Evolutionary conservation across 2,113 vertebrate species (phyloP).

Genomic region (Centrocercus urophasianus): DNA sequence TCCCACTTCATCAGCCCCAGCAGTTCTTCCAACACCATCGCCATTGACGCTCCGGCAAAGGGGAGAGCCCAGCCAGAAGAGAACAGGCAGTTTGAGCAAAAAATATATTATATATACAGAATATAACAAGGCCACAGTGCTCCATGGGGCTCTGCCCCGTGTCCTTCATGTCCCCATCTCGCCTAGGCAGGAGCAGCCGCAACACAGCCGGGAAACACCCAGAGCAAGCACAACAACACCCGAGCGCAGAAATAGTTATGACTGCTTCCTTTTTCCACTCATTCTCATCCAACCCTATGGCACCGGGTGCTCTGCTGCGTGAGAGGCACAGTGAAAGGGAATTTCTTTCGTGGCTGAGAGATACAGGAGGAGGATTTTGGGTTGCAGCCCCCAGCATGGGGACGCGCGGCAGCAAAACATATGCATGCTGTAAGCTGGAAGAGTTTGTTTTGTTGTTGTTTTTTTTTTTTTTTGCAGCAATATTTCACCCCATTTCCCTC

Average conservation of each 20-base stretch:
- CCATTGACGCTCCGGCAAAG: fast-evolving
- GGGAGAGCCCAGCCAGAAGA: not conserved
- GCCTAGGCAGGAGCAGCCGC: not conserved
- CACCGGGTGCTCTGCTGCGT: not conserved
- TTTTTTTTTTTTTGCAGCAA: not conserved
- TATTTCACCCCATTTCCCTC: not conserved
- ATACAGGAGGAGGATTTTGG: not conserved
- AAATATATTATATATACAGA: too few relatives aligned
- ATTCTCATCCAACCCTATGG: not conserved
- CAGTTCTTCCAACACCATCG: not conserved
- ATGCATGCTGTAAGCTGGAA: not conserved
- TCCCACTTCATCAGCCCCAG: not conserved
- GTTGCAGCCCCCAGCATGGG: not conserved
- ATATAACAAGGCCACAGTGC: not conserved
- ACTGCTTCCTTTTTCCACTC: not conserved
- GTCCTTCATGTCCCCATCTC: not conserved
- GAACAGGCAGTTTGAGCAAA: fast-evolving
- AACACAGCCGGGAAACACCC: not conserved
- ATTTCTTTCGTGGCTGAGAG: not conserved
- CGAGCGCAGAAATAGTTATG: not conserved
- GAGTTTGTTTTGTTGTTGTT: not conserved
- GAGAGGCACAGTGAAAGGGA: not conserved
- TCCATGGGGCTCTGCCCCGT: not conserved
- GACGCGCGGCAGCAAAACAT: not conserved
- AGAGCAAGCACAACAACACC: fast-evolving